Evolutionary conservation across 2,113 vertebrate genomes (phyloP), one percentile per base, ranked within the genome.

Genomic region (Dendrocopos noguchii): DNA sequence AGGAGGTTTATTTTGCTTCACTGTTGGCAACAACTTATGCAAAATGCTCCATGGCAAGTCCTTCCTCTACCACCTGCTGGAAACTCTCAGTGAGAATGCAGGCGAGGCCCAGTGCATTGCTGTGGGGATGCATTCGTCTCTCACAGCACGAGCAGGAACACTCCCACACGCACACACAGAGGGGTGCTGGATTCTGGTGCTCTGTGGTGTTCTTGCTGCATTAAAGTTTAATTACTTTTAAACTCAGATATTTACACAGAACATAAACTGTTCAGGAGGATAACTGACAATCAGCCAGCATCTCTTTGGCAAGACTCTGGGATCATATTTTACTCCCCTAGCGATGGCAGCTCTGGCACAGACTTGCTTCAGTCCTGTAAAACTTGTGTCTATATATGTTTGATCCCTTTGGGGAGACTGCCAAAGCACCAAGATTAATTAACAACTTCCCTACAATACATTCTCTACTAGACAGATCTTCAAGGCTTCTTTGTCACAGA

Each of bases 341-440:
- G 66, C 83, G 82, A 94, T 61, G 73, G 93, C 85, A 95, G 91
- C 29, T 75, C 74, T 88, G 91, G 94, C 82, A 95, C 16, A 80
- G 84, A 91, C 71, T 17, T 75, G 50, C 80, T 87, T 80, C 73
- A 91, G 50, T 80, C 90, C 66, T 84, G 73, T 81, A 88, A 90
- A 94, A 94, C 39, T 73, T 50, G 39, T 52, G 57, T 91, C 89
- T 91, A 68, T 64, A 18, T 77, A 72, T 55, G 57, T 84, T 86
- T 83, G 90, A 95, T 87, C 91, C 77, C 70, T 90, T 81, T 75
- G 80, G 87, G 87, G 55, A 95, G 73, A 65, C 77, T 95, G 93
- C 87, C 87, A 92, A 91, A 91, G 80, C 59, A 95, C 61, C 90
- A 90, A 93, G 93, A 95, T 96, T 91, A 95, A 96, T 95, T 91